Evolutionary conservation across 23 tunicate genomes (phyloP), one percentile per base, ranked within the genome.

Genomic region (Trididemnum nubilum): DNA sequence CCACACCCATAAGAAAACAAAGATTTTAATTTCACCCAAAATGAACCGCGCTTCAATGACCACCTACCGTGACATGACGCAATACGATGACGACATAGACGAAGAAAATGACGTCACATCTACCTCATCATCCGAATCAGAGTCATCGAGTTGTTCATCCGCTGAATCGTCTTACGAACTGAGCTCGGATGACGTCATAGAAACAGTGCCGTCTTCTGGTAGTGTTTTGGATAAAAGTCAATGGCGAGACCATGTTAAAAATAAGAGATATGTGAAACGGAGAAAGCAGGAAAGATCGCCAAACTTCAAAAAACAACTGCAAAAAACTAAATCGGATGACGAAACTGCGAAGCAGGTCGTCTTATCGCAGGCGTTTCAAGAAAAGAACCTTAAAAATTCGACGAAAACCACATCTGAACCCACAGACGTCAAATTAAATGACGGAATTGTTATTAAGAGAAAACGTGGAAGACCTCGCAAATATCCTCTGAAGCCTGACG

Each of bases 381-480:
- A n/a, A n/a, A n/a, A n/a, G n/a, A n/a, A n/a, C n/a, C n/a, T n/a
- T n/a, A n/a, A n/a, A n/a, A n/a, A n/a, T n/a, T n/a, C n/a, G n/a
- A n/a, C n/a, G n/a, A n/a, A n/a, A n/a, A n/a, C n/a, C n/a, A n/a
- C n/a, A n/a, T n/a, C n/a, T n/a, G n/a, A n/a, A n/a, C n/a, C n/a
- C n/a, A n/a, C n/a, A n/a, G n/a, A n/a, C n/a, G n/a, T n/a, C n/a
- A n/a, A n/a, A n/a, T n/a, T n/a, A n/a, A n/a, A n/a, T n/a, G n/a
- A n/a, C n/a, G n/a, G n/a, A n/a, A n/a, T n/a, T n/a, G n/a, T n/a
- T n/a, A n/a, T n/a, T n/a, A n/a, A n/a, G n/a, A 54, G 94, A 9
- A 86, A 86, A 2, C 78, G 87, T 1, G 94, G 94, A 19, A 52
- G 94, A 36, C 94, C 94, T 21, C 36, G 94, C 37, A 89, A 89